A percentile compares a stretch with the other conserved stretches of the same genome.
These are phyloP conservation scores for Bicyclus anynana DNA, from an alignment of 1,140 invertebrate species.

Conservation along the genomic window DNA sequence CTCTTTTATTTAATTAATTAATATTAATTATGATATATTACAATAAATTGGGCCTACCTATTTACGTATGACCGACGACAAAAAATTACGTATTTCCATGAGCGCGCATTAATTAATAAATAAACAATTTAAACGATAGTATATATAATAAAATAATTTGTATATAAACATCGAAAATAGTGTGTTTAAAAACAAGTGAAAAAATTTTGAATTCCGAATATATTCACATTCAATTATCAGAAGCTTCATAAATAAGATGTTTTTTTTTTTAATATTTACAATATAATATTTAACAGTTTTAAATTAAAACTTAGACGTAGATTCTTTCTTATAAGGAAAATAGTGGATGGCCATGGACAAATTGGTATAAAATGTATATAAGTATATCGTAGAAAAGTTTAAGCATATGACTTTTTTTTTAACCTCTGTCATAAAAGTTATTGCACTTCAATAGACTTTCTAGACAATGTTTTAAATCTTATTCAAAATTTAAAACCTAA, in stretches of 20 bases:
- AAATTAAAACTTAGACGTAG: conserved; percentile 52
- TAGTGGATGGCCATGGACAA: neutral
- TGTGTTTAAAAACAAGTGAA: conserved; percentile 51
- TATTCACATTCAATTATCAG: conserved; percentile 18
- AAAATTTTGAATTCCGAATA: conserved; percentile 40
- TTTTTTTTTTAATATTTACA: conserved; percentile 65
- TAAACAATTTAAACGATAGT: conserved; percentile 32
- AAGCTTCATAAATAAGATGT: conserved; percentile 59
- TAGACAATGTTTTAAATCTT: neutral
- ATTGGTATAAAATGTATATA: neutral
- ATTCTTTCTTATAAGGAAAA: conserved; percentile 48
- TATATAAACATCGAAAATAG: conserved; percentile 41
- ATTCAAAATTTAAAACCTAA: neutral
- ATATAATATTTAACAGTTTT: conserved; percentile 52
- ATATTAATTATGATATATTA: conserved; percentile 71
- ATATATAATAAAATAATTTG: conserved; percentile 37
- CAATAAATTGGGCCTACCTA: conserved; percentile 73
- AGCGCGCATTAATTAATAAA: conserved; percentile 60
- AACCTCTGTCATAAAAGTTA: neutral
- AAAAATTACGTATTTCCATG: conserved; percentile 67
- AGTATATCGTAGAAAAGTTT: neutral
- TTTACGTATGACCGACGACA: conserved; percentile 70
- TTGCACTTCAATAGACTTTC: neutral
- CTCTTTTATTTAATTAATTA: conserved; percentile 61
- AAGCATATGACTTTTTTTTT: neutral